Conservation (phyloP, 2,888 invertebrate genomes). For the Stenotaenia linearis region DNA sequence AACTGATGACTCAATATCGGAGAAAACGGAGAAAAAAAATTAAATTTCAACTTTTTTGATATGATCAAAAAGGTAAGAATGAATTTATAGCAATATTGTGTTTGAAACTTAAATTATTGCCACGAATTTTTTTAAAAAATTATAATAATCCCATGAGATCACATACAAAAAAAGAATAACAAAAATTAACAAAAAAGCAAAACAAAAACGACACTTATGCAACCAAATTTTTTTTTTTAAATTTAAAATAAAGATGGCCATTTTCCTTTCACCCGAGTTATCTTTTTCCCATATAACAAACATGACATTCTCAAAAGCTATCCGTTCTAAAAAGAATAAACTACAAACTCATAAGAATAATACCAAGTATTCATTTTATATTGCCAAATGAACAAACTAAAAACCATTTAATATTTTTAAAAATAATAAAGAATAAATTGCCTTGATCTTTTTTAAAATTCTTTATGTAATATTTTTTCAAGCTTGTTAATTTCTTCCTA, state of each 20-base stretch:
- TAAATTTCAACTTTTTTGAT: not conserved
- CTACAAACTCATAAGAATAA: not conserved
- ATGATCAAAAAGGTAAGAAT: not conserved
- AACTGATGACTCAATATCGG: not conserved
- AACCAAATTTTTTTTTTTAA: too few species aligned
- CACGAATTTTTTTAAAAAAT: not conserved
- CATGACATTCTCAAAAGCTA: not conserved
- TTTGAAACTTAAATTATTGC: not conserved
- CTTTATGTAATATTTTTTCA: not conserved
- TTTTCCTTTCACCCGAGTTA: not conserved
- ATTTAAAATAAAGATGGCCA: not conserved
- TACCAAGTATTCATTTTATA: constrained; percentile 10
- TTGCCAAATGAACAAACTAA: constrained; percentile 1
- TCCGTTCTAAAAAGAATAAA: not conserved
- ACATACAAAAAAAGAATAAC: too few species aligned
- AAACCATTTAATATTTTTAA: not conserved
- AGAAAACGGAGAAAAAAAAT: not conserved
- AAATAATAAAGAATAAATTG: not conserved
- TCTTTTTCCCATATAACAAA: constrained; percentile 1
- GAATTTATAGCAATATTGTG: too few species aligned
- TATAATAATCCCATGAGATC: not conserved
- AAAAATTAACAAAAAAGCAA: not conserved
- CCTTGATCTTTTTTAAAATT: not conserved
- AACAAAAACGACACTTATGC: not conserved
- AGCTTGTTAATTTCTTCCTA: not conserved